Evolutionary conservation across 2,888 invertebrate genomes (phyloP), one percentile per base, ranked within the genome.

Genomic region (Clitarchus hookeri): DNA sequence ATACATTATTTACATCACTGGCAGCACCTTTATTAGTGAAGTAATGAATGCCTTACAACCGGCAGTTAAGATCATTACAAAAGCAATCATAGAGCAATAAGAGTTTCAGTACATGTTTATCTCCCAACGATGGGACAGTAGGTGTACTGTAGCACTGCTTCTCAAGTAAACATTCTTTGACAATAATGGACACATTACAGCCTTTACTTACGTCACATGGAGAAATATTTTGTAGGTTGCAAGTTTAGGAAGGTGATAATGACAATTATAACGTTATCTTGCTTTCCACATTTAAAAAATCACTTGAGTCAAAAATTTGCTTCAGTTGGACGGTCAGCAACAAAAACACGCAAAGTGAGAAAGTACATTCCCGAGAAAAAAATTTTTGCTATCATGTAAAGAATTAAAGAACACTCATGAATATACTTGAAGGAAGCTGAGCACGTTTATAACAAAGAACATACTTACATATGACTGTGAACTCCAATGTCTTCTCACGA

Each of bases 21-120:
- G 82, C 82, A 82, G 82, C 82, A 82, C 82, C 82, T 36, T 82
- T 36, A 27, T 82, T 65, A 65, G 65, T 65, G n/a, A 65, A 65
- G 65, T 65, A 65, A 65, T 23, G 65, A 65, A 65, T 65, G 65
- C 65, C 65, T 65, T 65, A 65, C 65, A 65, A 65, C n/a, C n/a
- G 65, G 65, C 65, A 65, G 16, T 65, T 65, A 8, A 65, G 19
- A 65, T 65, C 65, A 65, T 65, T 65, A 65, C 65, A 65, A 65
- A 65, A 65, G 65, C 65, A n/a, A n/a, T 65, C 65, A 65, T 65
- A 65, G 65, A 65, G 65, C n/a, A 65, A n/a, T 65, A 65, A 65
- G 65, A n/a, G 65, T 65, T 65, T 65, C 16, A 65, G n/a, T 65
- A 65, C 65, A 65, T 8, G n/a, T n/a, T 19, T 65, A 65, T n/a